Percentiles rank a stretch among this genome's conserved stretches.
These are phyloP conservation scores for Drosophila subobscura DNA, from an alignment of 1,140 invertebrate genomes.

Conservation along the genomic window DNA sequence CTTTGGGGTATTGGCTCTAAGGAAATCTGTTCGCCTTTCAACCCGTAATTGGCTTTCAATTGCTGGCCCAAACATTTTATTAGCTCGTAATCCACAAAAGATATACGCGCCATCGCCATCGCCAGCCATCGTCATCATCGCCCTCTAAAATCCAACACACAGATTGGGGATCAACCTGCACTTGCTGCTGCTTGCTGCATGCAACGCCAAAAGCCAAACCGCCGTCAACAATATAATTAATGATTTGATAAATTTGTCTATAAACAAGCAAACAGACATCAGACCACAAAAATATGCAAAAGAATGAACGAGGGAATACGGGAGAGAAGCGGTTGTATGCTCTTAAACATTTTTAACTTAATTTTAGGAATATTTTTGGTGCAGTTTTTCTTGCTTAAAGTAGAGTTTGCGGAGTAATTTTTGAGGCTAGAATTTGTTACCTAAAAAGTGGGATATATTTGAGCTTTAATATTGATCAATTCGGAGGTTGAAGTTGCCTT, in stretches of 20 bases:
- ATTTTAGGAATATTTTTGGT: too few relatives aligned
- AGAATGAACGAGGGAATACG: too few relatives aligned
- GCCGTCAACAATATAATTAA: conserved; percentile 36
- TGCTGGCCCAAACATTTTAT: conserved; percentile 48
- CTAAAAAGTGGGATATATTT: too few relatives aligned
- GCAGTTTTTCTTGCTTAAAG: too few relatives aligned
- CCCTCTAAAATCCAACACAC: conserved; percentile 10
- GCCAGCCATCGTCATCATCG: conserved; percentile 16
- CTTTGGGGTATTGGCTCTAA: not conserved
- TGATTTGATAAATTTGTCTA: conserved; percentile 46
- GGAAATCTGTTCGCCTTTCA: conserved; percentile 18
- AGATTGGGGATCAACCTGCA: conserved; percentile 13
- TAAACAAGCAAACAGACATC: conserved; percentile 26
- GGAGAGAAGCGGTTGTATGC: too few relatives aligned
- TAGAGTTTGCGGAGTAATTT: too few relatives aligned
- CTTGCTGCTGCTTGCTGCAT: too few relatives aligned
- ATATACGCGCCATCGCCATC: not conserved
- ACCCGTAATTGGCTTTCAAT: conserved; percentile 66
- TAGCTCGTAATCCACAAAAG: conserved; percentile 33
- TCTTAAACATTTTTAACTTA: too few relatives aligned
- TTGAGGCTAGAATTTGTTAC: too few relatives aligned
- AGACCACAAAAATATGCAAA: conserved; percentile 1
- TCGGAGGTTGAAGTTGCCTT: too few relatives aligned
- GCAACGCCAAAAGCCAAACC: not conserved
- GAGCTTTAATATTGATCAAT: too few relatives aligned